Base-by-base conservation (phyloP, 2,797 vertebrate genomes). In the Periophthalmus magnuspinnatus region DNA sequence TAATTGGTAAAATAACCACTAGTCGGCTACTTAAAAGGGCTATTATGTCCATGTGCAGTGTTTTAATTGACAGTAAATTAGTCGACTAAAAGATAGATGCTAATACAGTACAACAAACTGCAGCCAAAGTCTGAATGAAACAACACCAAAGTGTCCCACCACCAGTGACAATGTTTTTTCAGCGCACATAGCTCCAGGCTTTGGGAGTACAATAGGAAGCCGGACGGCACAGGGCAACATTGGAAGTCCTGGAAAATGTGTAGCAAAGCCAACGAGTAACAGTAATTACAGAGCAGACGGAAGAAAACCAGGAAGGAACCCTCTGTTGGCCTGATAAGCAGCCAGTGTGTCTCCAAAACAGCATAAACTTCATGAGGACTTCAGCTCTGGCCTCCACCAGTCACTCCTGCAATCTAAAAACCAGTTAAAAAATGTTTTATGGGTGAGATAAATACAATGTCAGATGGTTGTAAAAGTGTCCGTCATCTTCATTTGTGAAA, bases 241-340 rank as follows among this genome's bases (percentile, higher is more conserved):
- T 79, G 79, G 81, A 85, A 89, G 81, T 84, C 85, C 89, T 90
- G 87, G 88, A 87, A 93, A 90, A 86, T 70, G 74, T 74, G 76
- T 68, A 72, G 73, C 55, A 61, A 5, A 69, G 72, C 71, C 66
- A 68, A 74, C 78, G 79, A 80, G 84, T 64, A 61, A 72, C 82
- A 76, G 84, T 91, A 93, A 94, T 94, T 91, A 90, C 86, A 84
- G 72, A 76, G 58, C 59, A 71, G 76, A 80, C 80, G 78, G 88
- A 91, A 90, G 89, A 88, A 93, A 92, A 92, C 88, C 92, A 93
- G 93, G 93, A 94, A 94, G 92, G 91, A 93, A 93, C 91, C 86
- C 76, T 87, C 83, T 81, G 78, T 16, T n/a, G 81, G 69, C 58
- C 83, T 81, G 90, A 95, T 93, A 93, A 93, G 91, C 82, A 84